Percentiles rank a stretch among this genome's conserved stretches.
phyloP scores from a whole-genome alignment of 1,140 invertebrate species.

The Platyscapa corneri region DNA sequence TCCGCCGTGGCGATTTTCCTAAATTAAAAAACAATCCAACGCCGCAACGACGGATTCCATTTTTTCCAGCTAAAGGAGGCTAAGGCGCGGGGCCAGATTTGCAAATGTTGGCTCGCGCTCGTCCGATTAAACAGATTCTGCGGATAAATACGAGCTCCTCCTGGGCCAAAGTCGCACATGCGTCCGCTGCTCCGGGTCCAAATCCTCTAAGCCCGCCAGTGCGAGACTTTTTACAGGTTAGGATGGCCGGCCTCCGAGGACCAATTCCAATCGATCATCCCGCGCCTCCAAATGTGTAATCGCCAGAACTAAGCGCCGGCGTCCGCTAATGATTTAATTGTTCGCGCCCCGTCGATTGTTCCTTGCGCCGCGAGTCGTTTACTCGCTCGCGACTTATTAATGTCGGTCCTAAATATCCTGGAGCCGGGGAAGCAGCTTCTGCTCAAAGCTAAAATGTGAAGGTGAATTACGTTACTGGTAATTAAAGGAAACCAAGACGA shows the following conservation, averaged over 20 bases:
- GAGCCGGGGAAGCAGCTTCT: too few relatives aligned
- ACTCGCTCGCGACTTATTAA: too few relatives aligned
- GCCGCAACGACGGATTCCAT: too few relatives aligned
- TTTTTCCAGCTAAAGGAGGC: too few relatives aligned
- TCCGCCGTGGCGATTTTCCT: too few relatives aligned
- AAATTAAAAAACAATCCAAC: too few relatives aligned
- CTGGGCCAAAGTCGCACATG: slow-evolving; percentile 16
- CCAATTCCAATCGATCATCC: not conserved
- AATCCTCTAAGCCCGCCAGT: not conserved
- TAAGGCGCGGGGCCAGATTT: too few relatives aligned
- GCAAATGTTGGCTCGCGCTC: slow-evolving; percentile 1
- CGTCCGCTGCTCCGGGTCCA: not conserved
- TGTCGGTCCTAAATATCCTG: too few relatives aligned
- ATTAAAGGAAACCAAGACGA: too few relatives aligned
- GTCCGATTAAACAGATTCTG: slow-evolving; percentile 36
- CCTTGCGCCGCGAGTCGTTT: not conserved
- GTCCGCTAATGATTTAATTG: slow-evolving; percentile 40
- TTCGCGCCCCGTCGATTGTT: not conserved
- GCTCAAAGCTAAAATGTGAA: too few relatives aligned
- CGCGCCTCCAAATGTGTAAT: not conserved
- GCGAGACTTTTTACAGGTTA: slow-evolving; percentile 12
- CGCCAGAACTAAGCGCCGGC: not conserved
- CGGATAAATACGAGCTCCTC: slow-evolving; percentile 47
- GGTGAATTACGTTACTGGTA: too few relatives aligned
- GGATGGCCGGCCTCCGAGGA: not conserved